A percentile compares a stretch with the other conserved stretches of the same genome.
Conservation (phyloP, 2,888 invertebrate genomes). For the Folsomia manolachei region DNA sequence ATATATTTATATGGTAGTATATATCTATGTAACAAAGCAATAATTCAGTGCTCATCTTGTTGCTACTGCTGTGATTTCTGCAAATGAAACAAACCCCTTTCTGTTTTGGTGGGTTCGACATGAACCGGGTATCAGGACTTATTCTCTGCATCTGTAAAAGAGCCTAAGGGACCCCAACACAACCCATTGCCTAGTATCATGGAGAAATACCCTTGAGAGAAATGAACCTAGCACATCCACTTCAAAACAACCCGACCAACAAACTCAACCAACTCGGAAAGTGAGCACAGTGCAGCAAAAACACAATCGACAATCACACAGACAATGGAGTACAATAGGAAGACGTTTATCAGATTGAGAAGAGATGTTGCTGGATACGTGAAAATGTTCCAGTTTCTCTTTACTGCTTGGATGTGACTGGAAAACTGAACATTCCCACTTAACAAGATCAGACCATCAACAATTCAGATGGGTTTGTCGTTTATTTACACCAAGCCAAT, state of each 20-base stretch:
- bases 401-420: conserved; percentile 3
- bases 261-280: background rate
- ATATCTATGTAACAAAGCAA: too few relatives aligned
- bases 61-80: too few relatives aligned
- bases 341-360: conserved; percentile 8
- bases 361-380: conserved; percentile 7
- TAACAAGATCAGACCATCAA: conserved; percentile 5
- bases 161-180: background rate
- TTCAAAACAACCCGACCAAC: background rate
- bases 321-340: background rate
- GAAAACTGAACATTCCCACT: background rate
- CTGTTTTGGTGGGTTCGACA: too few relatives aligned
- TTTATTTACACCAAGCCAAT: background rate
- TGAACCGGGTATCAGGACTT: background rate
- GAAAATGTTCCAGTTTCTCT: conserved; percentile 8
- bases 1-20: too few relatives aligned
- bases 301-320: conserved; percentile 4
- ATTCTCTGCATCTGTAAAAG: background rate
- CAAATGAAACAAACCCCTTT: too few relatives aligned
- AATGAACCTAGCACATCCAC: conserved; percentile 4
- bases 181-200: background rate
- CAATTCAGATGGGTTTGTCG: background rate
- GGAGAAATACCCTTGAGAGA: conserved; percentile 7
- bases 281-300: too few relatives aligned
- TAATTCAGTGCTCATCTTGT: too few relatives aligned